Evolutionary conservation across 2,113 vertebrate genomes (phyloP).

Genomic region (Leptocoma aspasia): DNA sequence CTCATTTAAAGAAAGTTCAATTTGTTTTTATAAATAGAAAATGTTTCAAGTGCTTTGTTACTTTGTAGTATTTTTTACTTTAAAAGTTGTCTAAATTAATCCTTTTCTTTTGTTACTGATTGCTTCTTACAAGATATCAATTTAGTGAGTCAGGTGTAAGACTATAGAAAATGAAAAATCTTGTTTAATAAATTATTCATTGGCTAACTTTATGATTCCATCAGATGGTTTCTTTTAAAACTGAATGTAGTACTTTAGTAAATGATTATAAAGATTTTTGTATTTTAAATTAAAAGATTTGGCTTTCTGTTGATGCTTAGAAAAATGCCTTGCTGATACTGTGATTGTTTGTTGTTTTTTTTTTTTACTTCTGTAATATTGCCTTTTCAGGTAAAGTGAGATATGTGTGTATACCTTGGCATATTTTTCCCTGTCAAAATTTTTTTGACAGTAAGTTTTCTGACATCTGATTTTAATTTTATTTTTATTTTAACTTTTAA

Average conservation of each 20-base stretch:
- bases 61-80: neutral
- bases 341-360: neutral
- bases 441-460: neutral
- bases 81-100: neutral
- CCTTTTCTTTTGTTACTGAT: neutral
- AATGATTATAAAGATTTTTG: neutral
- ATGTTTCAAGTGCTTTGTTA: neutral
- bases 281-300: neutral
- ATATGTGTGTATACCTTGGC: neutral
- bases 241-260: neutral
- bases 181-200: neutral
- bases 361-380: neutral
- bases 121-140: neutral
- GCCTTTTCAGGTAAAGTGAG: neutral
- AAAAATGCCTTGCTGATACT: neutral
- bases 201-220: neutral
- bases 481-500: neutral
- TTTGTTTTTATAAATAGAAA: neutral
- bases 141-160: neutral
- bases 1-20: neutral
- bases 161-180: neutral
- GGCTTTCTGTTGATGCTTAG: neutral
- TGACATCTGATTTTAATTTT: neutral
- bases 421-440: neutral
- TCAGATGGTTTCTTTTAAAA: neutral